A percentile compares a stretch with the other conserved stretches of the same genome.
phyloP scores from a whole-genome alignment of 2,797 vertebrate genomes.

The Squalus acanthias region DNA sequence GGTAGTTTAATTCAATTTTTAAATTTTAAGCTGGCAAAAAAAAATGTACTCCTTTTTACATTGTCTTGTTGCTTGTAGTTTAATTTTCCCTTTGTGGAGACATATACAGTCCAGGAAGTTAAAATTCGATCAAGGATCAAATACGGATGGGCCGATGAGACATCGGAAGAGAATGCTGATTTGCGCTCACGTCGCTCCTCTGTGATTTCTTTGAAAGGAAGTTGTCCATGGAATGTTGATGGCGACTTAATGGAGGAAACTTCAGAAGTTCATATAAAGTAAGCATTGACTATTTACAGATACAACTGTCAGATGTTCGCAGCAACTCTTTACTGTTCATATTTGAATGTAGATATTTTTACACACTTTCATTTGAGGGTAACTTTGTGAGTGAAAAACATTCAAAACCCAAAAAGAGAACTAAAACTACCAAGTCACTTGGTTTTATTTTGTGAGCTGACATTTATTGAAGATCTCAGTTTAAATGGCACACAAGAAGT shows the following conservation, averaged over 20 bases:
- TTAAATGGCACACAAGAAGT: not conserved
- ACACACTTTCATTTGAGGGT: not conserved
- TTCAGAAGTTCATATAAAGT: constrained; percentile 76
- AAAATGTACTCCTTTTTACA: not conserved
- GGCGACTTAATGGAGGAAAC: constrained; percentile 78
- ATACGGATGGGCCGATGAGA: constrained; percentile 49
- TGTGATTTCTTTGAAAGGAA: constrained; percentile 57
- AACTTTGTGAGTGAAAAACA: not conserved
- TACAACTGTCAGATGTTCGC: not conserved
- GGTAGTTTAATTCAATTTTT: not conserved
- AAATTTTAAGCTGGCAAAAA: not conserved
- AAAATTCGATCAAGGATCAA: constrained; percentile 59
- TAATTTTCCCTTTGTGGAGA: constrained; percentile 85
- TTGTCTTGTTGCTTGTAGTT: constrained; percentile 60
- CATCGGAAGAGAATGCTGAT: constrained; percentile 49
- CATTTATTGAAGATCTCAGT: not conserved
- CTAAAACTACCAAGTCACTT: not conserved
- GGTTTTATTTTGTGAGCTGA: not conserved
- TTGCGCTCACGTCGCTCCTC: constrained; percentile 51
- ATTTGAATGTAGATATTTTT: not conserved
- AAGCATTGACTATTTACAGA: constrained; percentile 41
- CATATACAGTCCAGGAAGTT: constrained; percentile 71
- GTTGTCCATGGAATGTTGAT: constrained; percentile 84
- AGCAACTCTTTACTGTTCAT: not conserved
- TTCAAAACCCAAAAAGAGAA: not conserved